Evolutionary conservation across 2,797 vertebrate genomes (phyloP).

Genomic region (Microchirus variegatus): DNA sequence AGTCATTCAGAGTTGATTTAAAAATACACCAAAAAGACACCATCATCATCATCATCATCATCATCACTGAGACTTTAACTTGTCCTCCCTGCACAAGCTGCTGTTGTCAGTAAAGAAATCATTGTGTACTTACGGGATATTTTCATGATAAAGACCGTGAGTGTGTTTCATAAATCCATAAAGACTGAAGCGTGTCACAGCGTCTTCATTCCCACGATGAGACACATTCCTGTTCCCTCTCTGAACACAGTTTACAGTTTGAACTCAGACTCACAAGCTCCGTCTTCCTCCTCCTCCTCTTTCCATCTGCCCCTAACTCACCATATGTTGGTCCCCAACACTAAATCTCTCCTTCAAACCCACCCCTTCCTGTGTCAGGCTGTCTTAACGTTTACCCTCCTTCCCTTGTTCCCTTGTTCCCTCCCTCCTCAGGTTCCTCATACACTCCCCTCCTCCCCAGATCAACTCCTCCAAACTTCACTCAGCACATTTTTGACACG

Average conservation of each 20-base stretch:
- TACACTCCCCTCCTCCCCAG: conserved; percentile 64
- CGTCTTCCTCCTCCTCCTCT: conserved; percentile 53
- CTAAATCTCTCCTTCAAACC: conserved; percentile 69
- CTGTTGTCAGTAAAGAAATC: neutral
- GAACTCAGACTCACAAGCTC: conserved; percentile 55
- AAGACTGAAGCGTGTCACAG: conserved; percentile 63
- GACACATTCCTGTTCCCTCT: conserved; percentile 69
- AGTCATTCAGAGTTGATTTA: too few species aligned
- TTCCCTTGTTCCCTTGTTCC: too few species aligned
- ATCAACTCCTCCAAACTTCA: conserved; percentile 58
- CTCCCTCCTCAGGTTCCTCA: conserved; percentile 40
- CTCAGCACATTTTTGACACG: conserved; percentile 71
- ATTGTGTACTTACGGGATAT: conserved; percentile 74
- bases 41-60: too few species aligned
- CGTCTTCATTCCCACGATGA: conserved; percentile 76
- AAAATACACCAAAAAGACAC: too few species aligned
- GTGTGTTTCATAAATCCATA: conserved; percentile 55
- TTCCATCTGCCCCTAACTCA: conserved; percentile 65
- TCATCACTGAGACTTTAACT: too few species aligned
- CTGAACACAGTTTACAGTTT: conserved; percentile 66
- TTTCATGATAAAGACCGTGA: conserved; percentile 71
- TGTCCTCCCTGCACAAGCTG: too few species aligned
- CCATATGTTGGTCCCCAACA: conserved; percentile 59
- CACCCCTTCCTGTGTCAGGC: conserved; percentile 61
- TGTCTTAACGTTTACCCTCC: conserved; percentile 38